These are phyloP conservation scores for Tanytarsus gracilentus DNA, from an alignment of 2,888 invertebrate species.

Conservation along the genomic window DNA sequence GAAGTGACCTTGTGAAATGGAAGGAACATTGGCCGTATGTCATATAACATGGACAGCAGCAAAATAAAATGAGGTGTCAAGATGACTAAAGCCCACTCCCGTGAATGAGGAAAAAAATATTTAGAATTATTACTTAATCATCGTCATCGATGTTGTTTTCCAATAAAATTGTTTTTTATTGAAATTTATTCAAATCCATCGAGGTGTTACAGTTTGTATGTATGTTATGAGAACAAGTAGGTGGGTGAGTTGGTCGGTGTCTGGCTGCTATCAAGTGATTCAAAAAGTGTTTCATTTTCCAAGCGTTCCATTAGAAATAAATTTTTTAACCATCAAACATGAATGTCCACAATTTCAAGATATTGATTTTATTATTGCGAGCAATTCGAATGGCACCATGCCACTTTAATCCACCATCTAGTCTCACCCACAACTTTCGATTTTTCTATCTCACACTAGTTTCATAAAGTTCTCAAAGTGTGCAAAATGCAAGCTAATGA, in stretches of 20 bases:
- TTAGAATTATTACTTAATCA: conserved; percentile 18
- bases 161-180: conserved; percentile 5
- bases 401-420: neutral
- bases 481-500: conserved; percentile 1
- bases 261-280: neutral
- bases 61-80: conserved; percentile 5
- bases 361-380: neutral
- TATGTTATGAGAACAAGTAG: conserved; percentile 13
- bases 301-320: too few species aligned
- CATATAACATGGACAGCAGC: neutral
- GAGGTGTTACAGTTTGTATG: conserved; percentile 24
- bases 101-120: neutral
- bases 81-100: conserved; percentile 17
- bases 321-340: neutral
- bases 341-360: too few species aligned
- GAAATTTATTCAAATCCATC: conserved; percentile 12
- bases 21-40: neutral
- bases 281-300: neutral
- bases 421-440: neutral
- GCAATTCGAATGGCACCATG: neutral
- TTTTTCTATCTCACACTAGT: neutral
- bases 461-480: neutral
- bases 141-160: neutral
- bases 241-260: neutral
- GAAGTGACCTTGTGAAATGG: conserved; percentile 16